These are phyloP conservation scores for Bombus pyrosoma DNA, from an alignment of 1,140 invertebrate genomes.

Conservation along the genomic window DNA sequence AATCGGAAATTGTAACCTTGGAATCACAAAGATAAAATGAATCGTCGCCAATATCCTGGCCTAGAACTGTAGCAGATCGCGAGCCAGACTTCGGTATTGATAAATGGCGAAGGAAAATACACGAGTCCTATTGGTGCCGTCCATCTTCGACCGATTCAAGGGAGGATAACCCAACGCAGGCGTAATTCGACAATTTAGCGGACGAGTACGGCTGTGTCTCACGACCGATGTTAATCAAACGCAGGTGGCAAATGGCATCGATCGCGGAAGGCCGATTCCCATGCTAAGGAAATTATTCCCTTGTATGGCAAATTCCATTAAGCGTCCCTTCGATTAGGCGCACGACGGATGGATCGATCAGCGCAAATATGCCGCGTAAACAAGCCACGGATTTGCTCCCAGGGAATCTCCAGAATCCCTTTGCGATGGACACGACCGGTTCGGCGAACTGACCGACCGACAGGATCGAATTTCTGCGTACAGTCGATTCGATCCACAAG, in stretches of 20 bases:
- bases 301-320: slow-evolving; percentile 68
- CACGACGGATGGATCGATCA: slow-evolving; percentile 58
- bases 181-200: slow-evolving; percentile 57
- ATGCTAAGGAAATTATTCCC: slow-evolving; percentile 67
- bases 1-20: background rate
- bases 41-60: background rate
- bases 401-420: slow-evolving; percentile 53
- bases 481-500: slow-evolving; percentile 10
- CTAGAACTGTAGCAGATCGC: background rate
- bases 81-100: no score
- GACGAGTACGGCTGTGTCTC: slow-evolving; percentile 36
- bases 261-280: slow-evolving; percentile 55
- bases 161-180: background rate
- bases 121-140: background rate
- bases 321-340: slow-evolving; percentile 66
- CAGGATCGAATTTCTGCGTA: slow-evolving; percentile 50
- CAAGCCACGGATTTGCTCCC: slow-evolving; percentile 59
- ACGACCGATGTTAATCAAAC: slow-evolving; percentile 64
- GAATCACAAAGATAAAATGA: background rate
- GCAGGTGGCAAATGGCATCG: slow-evolving; percentile 68
- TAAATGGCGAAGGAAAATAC: background rate
- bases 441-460: slow-evolving; percentile 19
- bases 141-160: background rate
- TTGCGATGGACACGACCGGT: slow-evolving; percentile 45
- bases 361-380: slow-evolving; percentile 68